Evolutionary conservation across 2,113 vertebrate genomes (phyloP).

Genomic region (Mormoops blainvillei): DNA sequence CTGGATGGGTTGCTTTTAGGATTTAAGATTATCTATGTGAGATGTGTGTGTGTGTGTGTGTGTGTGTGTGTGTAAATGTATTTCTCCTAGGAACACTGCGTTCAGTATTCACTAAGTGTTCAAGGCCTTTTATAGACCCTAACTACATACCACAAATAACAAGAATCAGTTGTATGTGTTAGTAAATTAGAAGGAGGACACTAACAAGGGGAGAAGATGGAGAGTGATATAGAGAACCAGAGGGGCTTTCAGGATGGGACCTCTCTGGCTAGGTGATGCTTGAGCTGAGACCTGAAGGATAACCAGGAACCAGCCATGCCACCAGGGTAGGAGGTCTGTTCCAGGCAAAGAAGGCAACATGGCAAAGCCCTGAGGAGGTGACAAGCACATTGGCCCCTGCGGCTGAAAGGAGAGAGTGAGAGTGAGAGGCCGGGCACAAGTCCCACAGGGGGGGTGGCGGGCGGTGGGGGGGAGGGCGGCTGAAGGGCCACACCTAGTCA

Average conservation of each 20-base stretch:
- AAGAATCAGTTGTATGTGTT: neutral
- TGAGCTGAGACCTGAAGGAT: neutral
- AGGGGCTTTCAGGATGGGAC: neutral
- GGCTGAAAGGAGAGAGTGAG: neutral
- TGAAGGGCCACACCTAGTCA: fast-evolving
- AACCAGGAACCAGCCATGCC: neutral
- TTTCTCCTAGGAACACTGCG: neutral
- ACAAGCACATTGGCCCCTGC: fast-evolving
- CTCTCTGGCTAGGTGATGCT: neutral
- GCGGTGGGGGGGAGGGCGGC: no score
- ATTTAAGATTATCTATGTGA: neutral
- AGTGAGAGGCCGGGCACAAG: no score
- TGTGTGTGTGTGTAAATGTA: no score
- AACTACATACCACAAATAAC: neutral
- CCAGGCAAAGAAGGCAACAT: neutral
- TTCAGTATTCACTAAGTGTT: neutral
- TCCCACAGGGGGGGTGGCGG: neutral
- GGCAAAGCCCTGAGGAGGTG: neutral
- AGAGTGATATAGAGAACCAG: neutral
- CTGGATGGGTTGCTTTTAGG: neutral
- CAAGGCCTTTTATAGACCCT: neutral
- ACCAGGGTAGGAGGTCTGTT: neutral
- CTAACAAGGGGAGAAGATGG: neutral
- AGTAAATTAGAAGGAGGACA: neutral
- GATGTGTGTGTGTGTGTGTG: no score